phyloP scores from a whole-genome alignment of 2,113 vertebrate species.

The Chionodraco myersi region DNA sequence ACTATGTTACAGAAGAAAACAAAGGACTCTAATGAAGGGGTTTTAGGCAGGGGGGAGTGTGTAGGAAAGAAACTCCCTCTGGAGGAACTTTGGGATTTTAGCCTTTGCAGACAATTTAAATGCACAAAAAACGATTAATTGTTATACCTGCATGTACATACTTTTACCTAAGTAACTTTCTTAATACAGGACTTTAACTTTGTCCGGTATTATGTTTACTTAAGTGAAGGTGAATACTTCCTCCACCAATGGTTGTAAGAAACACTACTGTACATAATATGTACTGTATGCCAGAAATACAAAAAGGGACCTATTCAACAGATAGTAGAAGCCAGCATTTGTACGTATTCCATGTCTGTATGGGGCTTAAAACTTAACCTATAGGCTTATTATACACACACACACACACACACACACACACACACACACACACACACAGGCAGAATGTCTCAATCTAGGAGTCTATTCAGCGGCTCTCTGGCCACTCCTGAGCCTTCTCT shows the following conservation, averaged over 20 bases:
- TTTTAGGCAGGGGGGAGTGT: too few relatives aligned
- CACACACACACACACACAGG: slow-evolving; percentile 18
- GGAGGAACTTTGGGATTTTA: too few relatives aligned
- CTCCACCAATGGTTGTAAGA: too few relatives aligned
- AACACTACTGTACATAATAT: neutral
- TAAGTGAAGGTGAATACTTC: neutral
- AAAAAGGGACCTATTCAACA: neutral
- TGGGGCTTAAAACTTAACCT: neutral
- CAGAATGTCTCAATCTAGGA: slow-evolving; percentile 61
- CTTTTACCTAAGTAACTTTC: neutral
- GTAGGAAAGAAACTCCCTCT: too few relatives aligned
- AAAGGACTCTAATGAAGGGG: too few relatives aligned
- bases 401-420: slow-evolving; percentile 24
- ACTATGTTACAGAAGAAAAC: too few relatives aligned
- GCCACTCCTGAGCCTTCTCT: slow-evolving; percentile 44
- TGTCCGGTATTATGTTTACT: neutral
- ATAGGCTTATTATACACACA: neutral
- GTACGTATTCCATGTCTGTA: neutral
- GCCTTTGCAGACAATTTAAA: too few relatives aligned
- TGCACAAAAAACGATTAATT: too few relatives aligned
- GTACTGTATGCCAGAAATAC: neutral
- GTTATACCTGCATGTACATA: neutral
- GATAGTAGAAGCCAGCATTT: neutral
- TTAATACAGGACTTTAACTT: neutral
- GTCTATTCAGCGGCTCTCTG: slow-evolving; percentile 49